These are phyloP conservation scores for Steinernema khuongi DNA, from an alignment of 1,140 invertebrate species.

Conservation along the genomic window DNA sequence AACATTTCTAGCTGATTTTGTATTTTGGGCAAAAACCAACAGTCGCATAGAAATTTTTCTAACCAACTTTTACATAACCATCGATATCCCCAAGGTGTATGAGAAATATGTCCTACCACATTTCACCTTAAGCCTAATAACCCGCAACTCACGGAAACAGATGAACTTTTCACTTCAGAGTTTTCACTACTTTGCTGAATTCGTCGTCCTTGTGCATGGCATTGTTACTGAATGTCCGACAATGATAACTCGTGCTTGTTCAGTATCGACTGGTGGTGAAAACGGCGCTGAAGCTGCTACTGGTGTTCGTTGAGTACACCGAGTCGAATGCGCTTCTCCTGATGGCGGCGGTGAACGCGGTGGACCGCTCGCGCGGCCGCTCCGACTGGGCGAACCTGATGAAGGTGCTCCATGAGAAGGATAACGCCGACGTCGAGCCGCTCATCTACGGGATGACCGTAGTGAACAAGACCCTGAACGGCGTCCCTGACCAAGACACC, in stretches of 20 bases:
- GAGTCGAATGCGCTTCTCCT: conserved; percentile 84
- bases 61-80: neutral
- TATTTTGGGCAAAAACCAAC: too few species aligned
- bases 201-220: conserved; percentile 9
- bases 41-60: too few species aligned
- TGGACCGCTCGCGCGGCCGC: conserved; percentile 72
- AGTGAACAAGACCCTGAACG: conserved; percentile 91
- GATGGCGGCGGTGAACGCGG: conserved; percentile 77
- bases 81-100: too few species aligned
- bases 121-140: too few species aligned
- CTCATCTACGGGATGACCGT: conserved; percentile 91
- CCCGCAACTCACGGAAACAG: too few species aligned
- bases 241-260: too few species aligned
- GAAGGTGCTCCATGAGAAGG: conserved; percentile 84
- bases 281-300: conserved; percentile 87
- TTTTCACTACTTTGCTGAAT: too few species aligned
- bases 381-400: conserved; percentile 77
- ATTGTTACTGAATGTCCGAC: too few species aligned
- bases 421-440: conserved; percentile 87
- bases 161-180: too few species aligned
- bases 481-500: conserved; percentile 88
- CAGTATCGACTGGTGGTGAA: conserved; percentile 93
- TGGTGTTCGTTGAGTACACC: conserved; percentile 97
- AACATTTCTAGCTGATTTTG: too few species aligned
- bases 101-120: too few species aligned